Evolutionary conservation across 1,140 invertebrate genomes (phyloP), one percentile per base, ranked within the genome.

Genomic region (Trigoniulus corallinus): DNA sequence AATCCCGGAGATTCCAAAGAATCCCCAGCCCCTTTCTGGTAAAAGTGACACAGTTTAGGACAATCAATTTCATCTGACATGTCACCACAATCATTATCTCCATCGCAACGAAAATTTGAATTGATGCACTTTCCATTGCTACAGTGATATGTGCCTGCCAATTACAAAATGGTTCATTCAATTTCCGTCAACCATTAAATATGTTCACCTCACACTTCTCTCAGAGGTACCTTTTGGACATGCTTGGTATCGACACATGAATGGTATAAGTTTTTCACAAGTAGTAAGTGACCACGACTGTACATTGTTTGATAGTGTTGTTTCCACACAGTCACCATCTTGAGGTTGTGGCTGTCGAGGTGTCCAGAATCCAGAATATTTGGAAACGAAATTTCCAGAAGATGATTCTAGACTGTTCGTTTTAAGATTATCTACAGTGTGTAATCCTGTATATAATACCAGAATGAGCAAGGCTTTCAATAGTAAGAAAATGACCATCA

Each of bases 391-490:
- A 51, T 82, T 78, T 37, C 89, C 89, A 48, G 87, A 85, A 7
- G 89, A 87, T 10, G 91, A 93, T 69, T 93, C 87, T 40, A 94
- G 69, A 3, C 88, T 92, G 64, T 93, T 93, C 22, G 89, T 94
- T 58, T 84, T 74, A 29, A 94, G 73, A 68, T 92, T 86, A 68
- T 94, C 88, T 24, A 92, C 75, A 10, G 88, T 84, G 13, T 85
- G 81, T 50, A 91, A 71, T 48, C 88, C 88, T 40, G 89, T 1
- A 52, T 3, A 21, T 34, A 27, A 39, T 15, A 42, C 29, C 12
- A 29, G 21, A 51, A 34, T 34, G 15, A 46, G 25, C n/a, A 25
- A 52, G 39, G 23, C 26, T 21, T 21, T 49, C 24, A n/a, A n/a
- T n/a, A n/a, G n/a, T n/a, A n/a, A n/a, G n/a, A n/a, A n/a, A n/a